phyloP scores from a whole-genome alignment of 2,113 vertebrate genomes.

The Gymnobelideus leadbeateri region DNA sequence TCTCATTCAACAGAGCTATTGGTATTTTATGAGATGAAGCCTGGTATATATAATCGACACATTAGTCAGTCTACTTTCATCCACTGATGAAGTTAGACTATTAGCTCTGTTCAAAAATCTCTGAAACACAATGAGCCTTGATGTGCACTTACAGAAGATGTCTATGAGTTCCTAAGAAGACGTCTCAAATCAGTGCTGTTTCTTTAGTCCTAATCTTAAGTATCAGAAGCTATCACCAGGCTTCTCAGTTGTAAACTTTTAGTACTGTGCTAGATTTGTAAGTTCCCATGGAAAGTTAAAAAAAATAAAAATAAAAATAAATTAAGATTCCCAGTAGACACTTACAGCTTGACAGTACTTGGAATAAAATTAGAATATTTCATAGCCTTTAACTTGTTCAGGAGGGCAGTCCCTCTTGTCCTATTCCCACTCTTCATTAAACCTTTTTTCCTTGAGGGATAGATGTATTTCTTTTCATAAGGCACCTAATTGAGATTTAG shows the following conservation, averaged over 20 bases:
- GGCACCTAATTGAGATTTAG: background rate
- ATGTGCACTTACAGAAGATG: background rate
- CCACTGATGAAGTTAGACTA: slow-evolving; percentile 53
- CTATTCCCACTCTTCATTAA: slow-evolving; percentile 1
- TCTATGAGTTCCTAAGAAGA: background rate
- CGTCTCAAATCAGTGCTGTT: background rate
- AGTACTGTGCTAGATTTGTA: background rate
- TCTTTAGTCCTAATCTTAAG: background rate
- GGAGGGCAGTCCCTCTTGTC: background rate
- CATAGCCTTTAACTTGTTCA: slow-evolving; percentile 22
- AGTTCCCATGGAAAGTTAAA: background rate
- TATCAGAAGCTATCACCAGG: background rate
- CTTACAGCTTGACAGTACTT: background rate
- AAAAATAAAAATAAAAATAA: background rate
- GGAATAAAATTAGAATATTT: slow-evolving; percentile 30
- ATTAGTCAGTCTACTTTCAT: slow-evolving; percentile 28
- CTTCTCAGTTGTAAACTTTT: slow-evolving; percentile 16
- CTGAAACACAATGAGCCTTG: slow-evolving; percentile 1
- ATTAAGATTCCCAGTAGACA: background rate
- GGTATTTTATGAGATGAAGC: slow-evolving; percentile 34
- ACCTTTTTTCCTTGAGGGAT: background rate
- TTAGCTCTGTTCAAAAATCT: slow-evolving; percentile 3
- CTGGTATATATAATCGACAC: slow-evolving; percentile 34
- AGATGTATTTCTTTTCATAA: background rate
- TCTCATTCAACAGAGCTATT: slow-evolving; percentile 51